Evolutionary conservation across 2,888 invertebrate species (phyloP), one percentile per base, ranked within the genome.

Genomic region (Plusia festucae): DNA sequence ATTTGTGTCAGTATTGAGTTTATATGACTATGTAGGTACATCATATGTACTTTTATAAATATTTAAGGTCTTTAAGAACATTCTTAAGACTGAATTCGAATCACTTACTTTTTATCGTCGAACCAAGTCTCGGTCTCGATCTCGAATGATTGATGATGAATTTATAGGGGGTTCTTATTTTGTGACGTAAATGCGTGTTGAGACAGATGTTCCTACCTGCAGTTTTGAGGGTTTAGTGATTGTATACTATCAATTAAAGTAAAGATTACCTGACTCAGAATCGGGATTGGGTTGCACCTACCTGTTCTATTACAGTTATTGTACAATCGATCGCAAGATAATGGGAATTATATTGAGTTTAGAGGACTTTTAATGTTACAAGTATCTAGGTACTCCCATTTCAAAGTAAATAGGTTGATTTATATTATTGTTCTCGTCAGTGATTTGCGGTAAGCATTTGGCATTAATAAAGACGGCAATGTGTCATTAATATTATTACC

Each of bases 251-350:
- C 40, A 40, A 40, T 34, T 15, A 34, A 13, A 34, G 34, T 40
- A n/a, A 40, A 5, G 40, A n/a, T 40, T 40, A 40, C 40, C 40
- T 40, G 40, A n/a, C 5, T n/a, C 40, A 1, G n/a, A 40, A 40
- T 40, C 40, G 40, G n/a, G n/a, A 40, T n/a, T 40, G n/a, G n/a
- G 40, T 40, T 40, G n/a, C n/a, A 40, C 40, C 40, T 40, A n/a
- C 15, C n/a, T 40, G 7, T 40, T n/a, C n/a, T 40, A 5, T 40
- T n/a, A 40, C 40, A 5, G 5, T 7, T n/a, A n/a, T n/a, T n/a
- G n/a, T 40, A 15, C 6, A 40, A 40, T n/a, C 15, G 15, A n/a
- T 13, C n/a, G n/a, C 40, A n/a, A 1, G n/a, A n/a, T 40, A 0
- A 6, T 5, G n/a, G n/a, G 2, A 34, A n/a, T n/a, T n/a, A n/a